These are phyloP conservation scores for Crotalus tigris DNA, from an alignment of 2,113 vertebrate species.

Conservation along the genomic window DNA sequence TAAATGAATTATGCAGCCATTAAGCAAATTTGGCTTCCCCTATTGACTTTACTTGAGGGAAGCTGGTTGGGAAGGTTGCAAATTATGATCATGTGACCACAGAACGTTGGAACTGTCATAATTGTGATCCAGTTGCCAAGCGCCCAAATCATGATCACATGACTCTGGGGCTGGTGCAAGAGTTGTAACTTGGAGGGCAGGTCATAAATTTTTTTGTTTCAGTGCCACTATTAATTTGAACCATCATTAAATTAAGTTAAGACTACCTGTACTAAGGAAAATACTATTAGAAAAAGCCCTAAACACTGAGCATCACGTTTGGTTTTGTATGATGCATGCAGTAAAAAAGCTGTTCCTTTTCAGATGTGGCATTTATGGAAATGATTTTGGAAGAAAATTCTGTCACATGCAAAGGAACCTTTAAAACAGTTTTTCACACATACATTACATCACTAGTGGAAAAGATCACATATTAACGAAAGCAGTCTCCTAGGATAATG, in stretches of 20 bases:
- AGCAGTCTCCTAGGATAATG: fast-evolving
- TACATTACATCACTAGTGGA: background rate
- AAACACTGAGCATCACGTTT: background rate
- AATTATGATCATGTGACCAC: background rate
- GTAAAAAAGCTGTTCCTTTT: background rate
- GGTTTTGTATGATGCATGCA: too few relatives aligned
- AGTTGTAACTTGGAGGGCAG: background rate
- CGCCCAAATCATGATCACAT: background rate
- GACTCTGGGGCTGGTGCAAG: background rate
- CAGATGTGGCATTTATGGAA: background rate
- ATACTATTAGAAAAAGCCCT: background rate
- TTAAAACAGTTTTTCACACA: fast-evolving
- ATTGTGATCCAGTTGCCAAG: background rate
- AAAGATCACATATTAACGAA: background rate
- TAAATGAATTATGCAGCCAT: background rate
- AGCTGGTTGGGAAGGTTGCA: background rate
- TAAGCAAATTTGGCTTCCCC: background rate
- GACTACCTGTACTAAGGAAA: background rate
- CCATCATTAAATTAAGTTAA: background rate
- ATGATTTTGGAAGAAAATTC: background rate
- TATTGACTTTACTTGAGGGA: background rate
- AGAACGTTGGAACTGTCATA: background rate
- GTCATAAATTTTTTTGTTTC: background rate
- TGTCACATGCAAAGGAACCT: background rate
- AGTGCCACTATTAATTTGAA: background rate